Conservation (phyloP, 2,797 vertebrate genomes). For the Enteromius mattozi region DNA sequence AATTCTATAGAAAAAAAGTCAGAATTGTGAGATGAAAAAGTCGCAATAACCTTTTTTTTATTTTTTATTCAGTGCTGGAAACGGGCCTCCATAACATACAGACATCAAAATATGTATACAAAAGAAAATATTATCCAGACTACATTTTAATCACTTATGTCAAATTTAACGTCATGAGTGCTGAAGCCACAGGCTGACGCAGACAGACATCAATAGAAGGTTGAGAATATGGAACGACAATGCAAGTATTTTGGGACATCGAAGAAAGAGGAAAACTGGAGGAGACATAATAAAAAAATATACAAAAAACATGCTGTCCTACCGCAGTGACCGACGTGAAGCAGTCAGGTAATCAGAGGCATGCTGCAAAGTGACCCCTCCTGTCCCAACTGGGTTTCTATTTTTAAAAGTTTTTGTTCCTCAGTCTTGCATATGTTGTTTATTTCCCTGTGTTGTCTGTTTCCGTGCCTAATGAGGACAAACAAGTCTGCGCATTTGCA, state of each 20-base stretch:
- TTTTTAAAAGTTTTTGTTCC: slow-evolving; percentile 10
- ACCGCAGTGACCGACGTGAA: slow-evolving; percentile 62
- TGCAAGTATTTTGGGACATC: slow-evolving; percentile 7
- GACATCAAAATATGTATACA: too few relatives aligned
- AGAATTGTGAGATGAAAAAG: too few relatives aligned
- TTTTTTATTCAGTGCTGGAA: too few relatives aligned
- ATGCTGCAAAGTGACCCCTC: slow-evolving; percentile 8
- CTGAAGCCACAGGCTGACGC: slow-evolving; percentile 23
- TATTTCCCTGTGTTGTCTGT: slow-evolving; percentile 28
- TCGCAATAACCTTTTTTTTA: too few relatives aligned
- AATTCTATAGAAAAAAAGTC: too few relatives aligned
- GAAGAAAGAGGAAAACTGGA: background rate
- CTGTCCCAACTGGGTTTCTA: background rate
- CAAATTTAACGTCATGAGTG: background rate
- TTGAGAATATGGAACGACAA: background rate
- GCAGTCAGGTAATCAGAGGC: slow-evolving; percentile 38
- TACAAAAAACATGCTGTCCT: slow-evolving; percentile 49
- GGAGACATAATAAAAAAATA: slow-evolving; percentile 25
- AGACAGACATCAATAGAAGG: slow-evolving; percentile 15
- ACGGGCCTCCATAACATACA: too few relatives aligned
- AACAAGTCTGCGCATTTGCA: slow-evolving; percentile 11
- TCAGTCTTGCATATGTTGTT: slow-evolving; percentile 10
- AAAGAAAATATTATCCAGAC: too few relatives aligned
- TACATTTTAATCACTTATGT: background rate
- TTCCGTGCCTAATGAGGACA: slow-evolving; percentile 23